Evolutionary conservation across 2,888 invertebrate genomes (phyloP).

Genomic region (Carcina quercana): DNA sequence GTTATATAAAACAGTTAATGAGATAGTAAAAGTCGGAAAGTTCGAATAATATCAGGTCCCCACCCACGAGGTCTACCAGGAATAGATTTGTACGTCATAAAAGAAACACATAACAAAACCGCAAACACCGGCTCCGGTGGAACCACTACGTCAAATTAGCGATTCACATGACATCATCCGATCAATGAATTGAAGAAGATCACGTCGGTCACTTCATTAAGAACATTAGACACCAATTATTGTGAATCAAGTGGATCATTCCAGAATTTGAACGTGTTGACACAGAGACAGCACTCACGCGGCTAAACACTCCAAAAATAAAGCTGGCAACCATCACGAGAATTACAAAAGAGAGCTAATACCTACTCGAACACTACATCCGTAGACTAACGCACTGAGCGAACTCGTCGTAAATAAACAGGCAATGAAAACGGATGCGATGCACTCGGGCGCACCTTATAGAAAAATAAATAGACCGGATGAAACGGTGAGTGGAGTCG

Average conservation of each 20-base stretch:
- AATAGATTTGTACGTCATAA: slow-evolving; percentile 54
- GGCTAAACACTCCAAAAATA: slow-evolving; percentile 47
- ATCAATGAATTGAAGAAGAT: slow-evolving; percentile 1
- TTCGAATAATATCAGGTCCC: slow-evolving; percentile 38
- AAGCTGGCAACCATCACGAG: slow-evolving; percentile 34
- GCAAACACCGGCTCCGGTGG: slow-evolving; percentile 45
- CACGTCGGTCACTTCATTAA: not conserved
- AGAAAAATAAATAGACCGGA: slow-evolving; percentile 46
- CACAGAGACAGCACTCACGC: slow-evolving; percentile 31
- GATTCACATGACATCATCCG: slow-evolving; percentile 27
- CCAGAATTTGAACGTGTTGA: slow-evolving; percentile 33
- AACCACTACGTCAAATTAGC: slow-evolving; percentile 26
- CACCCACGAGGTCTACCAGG: slow-evolving; percentile 48
- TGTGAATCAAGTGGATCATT: no score
- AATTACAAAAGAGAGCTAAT: slow-evolving; percentile 32
- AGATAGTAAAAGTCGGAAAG: slow-evolving; percentile 42
- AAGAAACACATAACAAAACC: slow-evolving; percentile 44
- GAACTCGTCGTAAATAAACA: slow-evolving; percentile 35
- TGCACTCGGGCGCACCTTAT: slow-evolving; percentile 39
- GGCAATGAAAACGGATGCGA: slow-evolving; percentile 20
- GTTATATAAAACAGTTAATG: slow-evolving; percentile 42
- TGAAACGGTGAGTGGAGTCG: slow-evolving; percentile 26
- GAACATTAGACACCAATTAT: no score
- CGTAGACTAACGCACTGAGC: slow-evolving; percentile 24
- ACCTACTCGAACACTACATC: slow-evolving; percentile 11